These are phyloP conservation scores for Lampris incognitus DNA, from an alignment of 2,113 vertebrate species.

Conservation along the genomic window DNA sequence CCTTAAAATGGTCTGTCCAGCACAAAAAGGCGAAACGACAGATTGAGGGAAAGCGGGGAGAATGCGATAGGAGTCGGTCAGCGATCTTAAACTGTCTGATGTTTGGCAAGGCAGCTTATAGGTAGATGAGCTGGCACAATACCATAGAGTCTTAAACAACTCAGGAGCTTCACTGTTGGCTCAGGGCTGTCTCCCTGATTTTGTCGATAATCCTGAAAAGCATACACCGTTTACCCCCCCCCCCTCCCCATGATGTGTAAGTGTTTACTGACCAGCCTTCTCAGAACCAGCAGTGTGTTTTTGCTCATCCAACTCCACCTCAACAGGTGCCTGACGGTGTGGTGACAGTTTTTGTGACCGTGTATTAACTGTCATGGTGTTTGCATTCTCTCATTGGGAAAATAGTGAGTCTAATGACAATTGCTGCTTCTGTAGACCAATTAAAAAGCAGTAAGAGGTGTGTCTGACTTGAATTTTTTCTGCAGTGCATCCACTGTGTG, in stretches of 20 bases:
- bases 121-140: conserved; percentile 76
- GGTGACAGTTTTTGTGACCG: background rate
- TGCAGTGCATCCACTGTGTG: background rate
- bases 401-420: too few species aligned
- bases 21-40: conserved; percentile 84
- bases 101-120: conserved; percentile 88
- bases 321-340: conserved; percentile 45
- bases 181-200: conserved; percentile 90
- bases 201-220: conserved; percentile 86
- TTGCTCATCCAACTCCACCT: conserved; percentile 14
- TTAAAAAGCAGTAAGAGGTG: background rate
- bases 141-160: conserved; percentile 85
- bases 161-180: conserved; percentile 82
- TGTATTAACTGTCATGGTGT: too few species aligned
- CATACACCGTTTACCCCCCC: conserved; percentile 71
- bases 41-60: conserved; percentile 91
- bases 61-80: conserved; percentile 92
- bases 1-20: conserved; percentile 82
- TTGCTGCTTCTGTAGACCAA: background rate
- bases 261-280: conserved; percentile 55
- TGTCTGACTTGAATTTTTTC: background rate
- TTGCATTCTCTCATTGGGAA: too few species aligned
- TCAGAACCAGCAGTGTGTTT: conserved; percentile 47
- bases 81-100: conserved; percentile 94
- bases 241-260: conserved; percentile 47